Evolutionary conservation across 1,140 invertebrate species (phyloP).

Genomic region (Lineus longissimus): DNA sequence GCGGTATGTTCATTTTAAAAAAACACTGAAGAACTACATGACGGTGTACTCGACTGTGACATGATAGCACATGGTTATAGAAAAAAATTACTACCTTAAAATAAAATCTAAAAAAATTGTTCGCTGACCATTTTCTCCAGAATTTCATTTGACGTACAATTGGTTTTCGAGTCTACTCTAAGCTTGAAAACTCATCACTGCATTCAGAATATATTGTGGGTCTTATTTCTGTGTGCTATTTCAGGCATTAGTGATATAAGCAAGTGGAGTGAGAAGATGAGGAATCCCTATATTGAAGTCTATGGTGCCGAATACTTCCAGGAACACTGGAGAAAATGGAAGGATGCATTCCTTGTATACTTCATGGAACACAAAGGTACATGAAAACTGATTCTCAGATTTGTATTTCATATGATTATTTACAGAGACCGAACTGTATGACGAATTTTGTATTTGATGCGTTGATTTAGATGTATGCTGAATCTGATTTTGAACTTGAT

Average conservation of each 20-base stretch:
- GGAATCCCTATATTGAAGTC: conserved; percentile 65
- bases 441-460: not conserved
- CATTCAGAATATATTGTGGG: not conserved
- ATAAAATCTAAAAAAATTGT: too few relatives aligned
- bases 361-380: conserved; percentile 34
- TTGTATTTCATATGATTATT: not conserved
- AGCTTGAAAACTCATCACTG: too few relatives aligned
- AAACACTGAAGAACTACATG: too few relatives aligned
- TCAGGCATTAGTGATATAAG: conserved; percentile 62
- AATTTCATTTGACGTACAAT: too few relatives aligned
- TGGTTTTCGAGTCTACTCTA: too few relatives aligned
- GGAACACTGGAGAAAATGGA: conserved; percentile 69
- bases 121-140: too few relatives aligned
- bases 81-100: too few relatives aligned
- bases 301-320: conserved; percentile 74
- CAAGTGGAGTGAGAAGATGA: conserved; percentile 77
- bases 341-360: conserved; percentile 57
- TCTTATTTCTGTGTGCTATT: not conserved
- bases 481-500: too few relatives aligned
- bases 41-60: too few relatives aligned
- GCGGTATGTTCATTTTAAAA: too few relatives aligned
- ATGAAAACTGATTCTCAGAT: not conserved
- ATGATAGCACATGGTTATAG: too few relatives aligned
- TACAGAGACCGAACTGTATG: not conserved
- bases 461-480: too few relatives aligned